Percentiles rank a stretch among this genome's conserved stretches.
Evolutionary conservation across 2,113 vertebrate genomes (phyloP).

Genomic region (Melanerpes formicivorus): DNA sequence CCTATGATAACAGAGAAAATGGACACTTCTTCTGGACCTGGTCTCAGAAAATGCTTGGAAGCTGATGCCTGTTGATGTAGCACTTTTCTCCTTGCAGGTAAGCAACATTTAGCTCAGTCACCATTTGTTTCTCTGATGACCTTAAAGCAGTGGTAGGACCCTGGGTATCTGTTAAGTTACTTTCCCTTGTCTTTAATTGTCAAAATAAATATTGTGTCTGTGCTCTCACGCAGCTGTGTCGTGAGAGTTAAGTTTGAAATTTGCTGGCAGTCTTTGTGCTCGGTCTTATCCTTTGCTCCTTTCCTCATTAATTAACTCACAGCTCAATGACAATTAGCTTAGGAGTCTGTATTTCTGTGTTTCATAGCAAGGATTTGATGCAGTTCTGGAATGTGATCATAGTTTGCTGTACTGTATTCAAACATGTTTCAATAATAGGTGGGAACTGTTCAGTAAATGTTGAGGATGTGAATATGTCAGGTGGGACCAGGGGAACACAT

Average conservation of each 20-base stretch:
- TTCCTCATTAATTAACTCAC: conserved; percentile 13
- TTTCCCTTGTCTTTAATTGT: not conserved
- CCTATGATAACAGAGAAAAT: not conserved
- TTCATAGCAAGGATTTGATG: not conserved
- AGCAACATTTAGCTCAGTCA: not conserved
- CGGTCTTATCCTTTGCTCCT: not conserved
- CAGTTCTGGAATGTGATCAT: not conserved
- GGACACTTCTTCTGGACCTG: not conserved
- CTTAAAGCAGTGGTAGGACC: not conserved
- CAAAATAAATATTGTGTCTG: not conserved
- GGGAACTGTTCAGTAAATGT: not conserved
- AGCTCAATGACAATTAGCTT: not conserved
- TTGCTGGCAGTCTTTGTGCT: not conserved
- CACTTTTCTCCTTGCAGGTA: not conserved
- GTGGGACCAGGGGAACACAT: not conserved
- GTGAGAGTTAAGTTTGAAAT: not conserved
- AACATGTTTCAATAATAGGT: not conserved
- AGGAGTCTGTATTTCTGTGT: not conserved
- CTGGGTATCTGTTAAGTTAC: not conserved
- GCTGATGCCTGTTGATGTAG: not conserved
- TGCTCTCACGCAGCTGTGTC: not conserved
- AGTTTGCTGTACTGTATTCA: not conserved
- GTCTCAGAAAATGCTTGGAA: not conserved
- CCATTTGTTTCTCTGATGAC: not conserved
- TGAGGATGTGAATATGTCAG: not conserved